Evolutionary conservation across 2,888 invertebrate genomes (phyloP).

Genomic region (Leptothorax acervorum): DNA sequence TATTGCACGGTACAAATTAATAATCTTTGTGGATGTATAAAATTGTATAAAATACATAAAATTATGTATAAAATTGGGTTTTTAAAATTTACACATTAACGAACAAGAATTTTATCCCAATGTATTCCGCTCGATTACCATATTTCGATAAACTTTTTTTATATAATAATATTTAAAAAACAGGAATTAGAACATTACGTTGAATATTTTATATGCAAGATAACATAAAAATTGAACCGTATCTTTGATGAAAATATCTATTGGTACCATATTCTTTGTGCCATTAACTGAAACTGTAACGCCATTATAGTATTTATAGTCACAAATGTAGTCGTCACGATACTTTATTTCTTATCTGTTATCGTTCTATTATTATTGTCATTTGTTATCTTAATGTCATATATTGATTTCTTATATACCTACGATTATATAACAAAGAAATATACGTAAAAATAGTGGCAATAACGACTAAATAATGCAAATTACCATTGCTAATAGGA

Average conservation of each 20-base stretch:
- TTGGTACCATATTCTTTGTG: neutral
- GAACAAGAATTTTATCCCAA: neutral
- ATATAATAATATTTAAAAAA: neutral
- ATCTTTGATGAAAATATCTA: slow-evolving; percentile 18
- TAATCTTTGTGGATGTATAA: neutral
- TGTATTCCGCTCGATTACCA: neutral
- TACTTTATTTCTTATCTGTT: neutral
- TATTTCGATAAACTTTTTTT: neutral
- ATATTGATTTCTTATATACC: neutral
- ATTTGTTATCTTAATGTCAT: neutral
- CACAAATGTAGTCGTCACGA: neutral
- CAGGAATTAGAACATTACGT: neutral
- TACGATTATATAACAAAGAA: neutral
- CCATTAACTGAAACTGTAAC: slow-evolving; percentile 7
- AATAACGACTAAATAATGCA: neutral
- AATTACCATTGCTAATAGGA: neutral
- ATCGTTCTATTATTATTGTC: neutral
- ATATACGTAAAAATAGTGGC: neutral
- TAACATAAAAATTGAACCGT: neutral
- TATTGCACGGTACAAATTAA: neutral
- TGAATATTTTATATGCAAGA: neutral
- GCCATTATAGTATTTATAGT: slow-evolving; percentile 3
- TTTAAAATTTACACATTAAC: neutral
- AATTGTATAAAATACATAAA: neutral
- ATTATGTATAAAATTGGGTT: neutral